Evolutionary conservation across 2,888 invertebrate species (phyloP).

Genomic region (Gymnoscelis rufifasciata): DNA sequence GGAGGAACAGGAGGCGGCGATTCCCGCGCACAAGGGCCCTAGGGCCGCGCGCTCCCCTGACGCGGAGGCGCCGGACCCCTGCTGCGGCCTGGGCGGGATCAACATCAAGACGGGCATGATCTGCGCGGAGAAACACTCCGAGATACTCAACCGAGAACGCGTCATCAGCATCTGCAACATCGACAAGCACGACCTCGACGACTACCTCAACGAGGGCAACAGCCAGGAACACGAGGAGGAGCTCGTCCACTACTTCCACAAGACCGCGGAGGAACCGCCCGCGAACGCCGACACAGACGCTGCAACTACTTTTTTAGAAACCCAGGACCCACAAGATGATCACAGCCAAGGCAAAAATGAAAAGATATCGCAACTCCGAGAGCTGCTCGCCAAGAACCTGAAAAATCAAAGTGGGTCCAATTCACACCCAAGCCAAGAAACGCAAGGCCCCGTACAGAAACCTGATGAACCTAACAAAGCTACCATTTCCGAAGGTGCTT

Average conservation of each 20-base stretch:
- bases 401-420: constrained; percentile 67
- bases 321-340: constrained; percentile 70
- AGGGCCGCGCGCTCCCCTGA: constrained; percentile 52
- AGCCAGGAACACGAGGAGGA: constrained; percentile 92
- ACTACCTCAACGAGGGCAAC: constrained; percentile 86
- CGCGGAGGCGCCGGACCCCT: constrained; percentile 61
- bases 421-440: constrained; percentile 46
- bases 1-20: constrained; percentile 74
- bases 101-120: constrained; percentile 66
- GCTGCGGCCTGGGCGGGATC: constrained; percentile 72
- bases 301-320: constrained; percentile 61
- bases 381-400: constrained; percentile 83
- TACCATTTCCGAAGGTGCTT: constrained; percentile 52
- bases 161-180: constrained; percentile 87
- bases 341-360: constrained; percentile 78
- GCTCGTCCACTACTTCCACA: constrained; percentile 88
- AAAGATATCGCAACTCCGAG: constrained; percentile 86
- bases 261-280: constrained; percentile 50
- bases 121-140: constrained; percentile 71
- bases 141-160: constrained; percentile 82
- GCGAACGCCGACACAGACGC: constrained; percentile 29
- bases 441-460: constrained; percentile 38
- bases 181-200: constrained; percentile 89
- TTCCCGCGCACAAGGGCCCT: constrained; percentile 71
- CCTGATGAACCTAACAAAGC: constrained; percentile 47